Evolutionary conservation across 2,113 vertebrate genomes (phyloP).

Genomic region (Sceloporus undulatus): DNA sequence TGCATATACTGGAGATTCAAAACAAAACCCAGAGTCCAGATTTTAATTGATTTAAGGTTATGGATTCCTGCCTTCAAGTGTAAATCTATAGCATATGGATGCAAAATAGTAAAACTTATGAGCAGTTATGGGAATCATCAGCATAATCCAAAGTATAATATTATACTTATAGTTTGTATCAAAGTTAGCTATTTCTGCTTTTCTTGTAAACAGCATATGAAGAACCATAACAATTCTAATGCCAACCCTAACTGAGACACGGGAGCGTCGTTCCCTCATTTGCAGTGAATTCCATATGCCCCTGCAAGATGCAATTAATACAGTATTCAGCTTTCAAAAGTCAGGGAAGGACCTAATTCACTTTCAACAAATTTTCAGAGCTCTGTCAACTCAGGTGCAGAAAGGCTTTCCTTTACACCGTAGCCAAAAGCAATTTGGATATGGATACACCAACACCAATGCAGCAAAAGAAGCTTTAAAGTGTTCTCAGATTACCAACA

Average conservation of each 20-base stretch:
- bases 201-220: not conserved
- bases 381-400: not conserved
- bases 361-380: not conserved
- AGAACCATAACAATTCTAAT: not conserved
- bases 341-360: not conserved
- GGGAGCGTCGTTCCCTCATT: not conserved
- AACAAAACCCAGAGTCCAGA: not conserved
- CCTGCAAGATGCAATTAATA: not conserved
- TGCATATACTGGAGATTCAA: not conserved
- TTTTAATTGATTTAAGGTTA: not conserved
- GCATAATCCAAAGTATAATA: not conserved
- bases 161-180: not conserved
- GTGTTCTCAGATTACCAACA: not conserved
- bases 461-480: not conserved
- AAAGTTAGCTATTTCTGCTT: not conserved
- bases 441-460: not conserved
- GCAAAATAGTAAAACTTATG: not conserved
- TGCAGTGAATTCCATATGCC: not conserved
- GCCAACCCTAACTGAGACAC: not conserved
- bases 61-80: not conserved
- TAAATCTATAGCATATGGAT: accelerated
- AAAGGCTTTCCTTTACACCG: not conserved
- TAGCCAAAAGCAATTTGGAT: not conserved
- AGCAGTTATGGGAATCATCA: not conserved
- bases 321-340: not conserved